A percentile compares a stretch with the other conserved stretches of the same genome.
Evolutionary conservation across 2,888 invertebrate species (phyloP).

Genomic region (Ophion ventricosus): DNA sequence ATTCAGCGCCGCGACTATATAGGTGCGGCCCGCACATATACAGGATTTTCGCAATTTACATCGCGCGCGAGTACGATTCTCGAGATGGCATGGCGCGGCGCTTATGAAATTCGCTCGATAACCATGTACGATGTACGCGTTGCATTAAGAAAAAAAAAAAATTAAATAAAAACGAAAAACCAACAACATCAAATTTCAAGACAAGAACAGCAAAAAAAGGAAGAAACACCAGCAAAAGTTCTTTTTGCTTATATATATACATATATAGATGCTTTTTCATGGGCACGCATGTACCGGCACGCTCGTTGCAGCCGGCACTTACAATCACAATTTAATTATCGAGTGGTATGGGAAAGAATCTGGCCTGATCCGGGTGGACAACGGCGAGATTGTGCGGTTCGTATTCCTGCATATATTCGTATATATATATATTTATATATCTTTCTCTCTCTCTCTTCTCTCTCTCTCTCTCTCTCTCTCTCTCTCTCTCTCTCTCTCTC

Average conservation of each 20-base stretch:
- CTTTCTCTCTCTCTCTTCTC: no score
- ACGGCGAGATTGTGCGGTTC: neutral
- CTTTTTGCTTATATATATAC: neutral
- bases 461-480: no score
- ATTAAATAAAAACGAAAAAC: neutral
- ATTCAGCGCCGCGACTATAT: neutral
- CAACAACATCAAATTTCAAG: neutral
- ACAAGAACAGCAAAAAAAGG: neutral
- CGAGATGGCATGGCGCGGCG: neutral
- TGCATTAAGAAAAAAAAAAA: neutral
- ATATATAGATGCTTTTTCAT: neutral
- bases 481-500: no score
- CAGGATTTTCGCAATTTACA: neutral
- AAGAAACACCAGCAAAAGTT: neutral
- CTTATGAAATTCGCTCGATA: conserved; percentile 16
- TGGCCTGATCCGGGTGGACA: conserved; percentile 12
- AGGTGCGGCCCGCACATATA: neutral
- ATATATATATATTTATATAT: neutral
- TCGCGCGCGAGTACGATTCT: neutral
- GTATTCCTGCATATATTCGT: neutral
- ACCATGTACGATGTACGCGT: neutral
- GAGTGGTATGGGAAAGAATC: conserved; percentile 56
- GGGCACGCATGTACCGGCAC: neutral
- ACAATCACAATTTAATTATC: conserved; percentile 59
- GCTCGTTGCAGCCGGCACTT: conserved; percentile 32